Evolutionary conservation across 2,113 vertebrate genomes (phyloP), one percentile per base, ranked within the genome.

Genomic region (Symphodus melops): DNA sequence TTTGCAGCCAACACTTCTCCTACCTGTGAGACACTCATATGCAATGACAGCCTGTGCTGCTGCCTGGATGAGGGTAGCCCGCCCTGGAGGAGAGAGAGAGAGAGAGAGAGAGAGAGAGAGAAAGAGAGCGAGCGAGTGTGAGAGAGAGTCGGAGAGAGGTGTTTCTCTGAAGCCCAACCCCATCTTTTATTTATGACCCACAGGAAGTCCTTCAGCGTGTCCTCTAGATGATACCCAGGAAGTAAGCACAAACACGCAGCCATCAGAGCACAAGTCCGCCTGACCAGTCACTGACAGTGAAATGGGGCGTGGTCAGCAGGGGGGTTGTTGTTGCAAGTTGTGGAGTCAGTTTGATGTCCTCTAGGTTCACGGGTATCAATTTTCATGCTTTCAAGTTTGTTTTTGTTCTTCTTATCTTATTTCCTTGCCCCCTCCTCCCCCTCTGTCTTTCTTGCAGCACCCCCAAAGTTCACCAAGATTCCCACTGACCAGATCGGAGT

Each of bases 401-500:
- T 55, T 14, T 5, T 25, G 20, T 21, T 36, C 4, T 10, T 25
- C 14, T 23, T 57, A 14, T 36, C 0, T 19, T 20, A 10, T 54
- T 54, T 41, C 13, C 14, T 13, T 41, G 28, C 28, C 28, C 28
- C 28, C 28, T 33, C 28, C 28, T 33, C 28, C 6, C 28, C 5
- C 28, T 33, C 28, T 33, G 14, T 16, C 14, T 16, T n/a, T 58
- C 23, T 80, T 49, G 62, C 85, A 95, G 95, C 89, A 49, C 23
- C 92, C 9, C 97, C 97, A 8, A 94, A 92, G 83, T 99, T 99
- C 90, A 96, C 96, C 69, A 99, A 96, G 76, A 95, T 95, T 51
- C 98, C 98, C 55, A 96, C 95, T 52, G 96, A 99, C 94, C 97
- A 99, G 94, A 99, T 97, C 0, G 98, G 98, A 0, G 97, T 99